phyloP scores from a whole-genome alignment of 1,140 invertebrate species.

The Drosophila obscura region DNA sequence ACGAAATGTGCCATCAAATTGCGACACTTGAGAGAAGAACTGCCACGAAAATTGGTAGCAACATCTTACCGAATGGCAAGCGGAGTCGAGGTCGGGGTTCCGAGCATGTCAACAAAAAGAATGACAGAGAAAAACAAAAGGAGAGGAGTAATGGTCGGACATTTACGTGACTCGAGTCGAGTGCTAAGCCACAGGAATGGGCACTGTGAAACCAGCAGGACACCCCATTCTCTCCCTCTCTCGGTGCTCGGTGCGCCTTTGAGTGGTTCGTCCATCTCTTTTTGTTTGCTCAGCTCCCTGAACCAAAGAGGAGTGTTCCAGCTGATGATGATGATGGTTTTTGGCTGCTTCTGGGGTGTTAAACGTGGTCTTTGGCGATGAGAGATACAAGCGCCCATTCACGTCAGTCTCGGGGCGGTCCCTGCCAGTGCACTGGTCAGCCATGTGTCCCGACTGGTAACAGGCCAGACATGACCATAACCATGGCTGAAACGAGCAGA shows the following conservation, averaged over 20 bases:
- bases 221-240: neutral
- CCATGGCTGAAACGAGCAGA: conserved; percentile 3
- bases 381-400: conserved; percentile 23
- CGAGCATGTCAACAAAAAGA: conserved; percentile 21
- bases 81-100: conserved; percentile 7
- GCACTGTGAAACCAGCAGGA: conserved; percentile 39
- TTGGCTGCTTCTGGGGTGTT: conserved; percentile 23
- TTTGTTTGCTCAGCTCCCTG: conserved; percentile 42
- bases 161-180: conserved; percentile 68
- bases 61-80: conserved; percentile 1
- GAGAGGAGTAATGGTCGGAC: conserved; percentile 38
- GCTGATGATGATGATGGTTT: conserved; percentile 36
- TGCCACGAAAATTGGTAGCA: conserved; percentile 15
- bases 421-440: conserved; percentile 25
- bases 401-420: conserved; percentile 15
- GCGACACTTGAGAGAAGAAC: conserved; percentile 41
- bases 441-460: conserved; percentile 35
- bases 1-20: conserved; percentile 57
- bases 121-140: conserved; percentile 2
- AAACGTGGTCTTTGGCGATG: conserved; percentile 41
- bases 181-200: conserved; percentile 61
- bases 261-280: conserved; percentile 16
- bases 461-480: conserved; percentile 29
- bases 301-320: conserved; percentile 9
- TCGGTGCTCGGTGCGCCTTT: conserved; percentile 7